Conservation (phyloP, 2,888 invertebrate species). For the Oligia latruncula region DNA sequence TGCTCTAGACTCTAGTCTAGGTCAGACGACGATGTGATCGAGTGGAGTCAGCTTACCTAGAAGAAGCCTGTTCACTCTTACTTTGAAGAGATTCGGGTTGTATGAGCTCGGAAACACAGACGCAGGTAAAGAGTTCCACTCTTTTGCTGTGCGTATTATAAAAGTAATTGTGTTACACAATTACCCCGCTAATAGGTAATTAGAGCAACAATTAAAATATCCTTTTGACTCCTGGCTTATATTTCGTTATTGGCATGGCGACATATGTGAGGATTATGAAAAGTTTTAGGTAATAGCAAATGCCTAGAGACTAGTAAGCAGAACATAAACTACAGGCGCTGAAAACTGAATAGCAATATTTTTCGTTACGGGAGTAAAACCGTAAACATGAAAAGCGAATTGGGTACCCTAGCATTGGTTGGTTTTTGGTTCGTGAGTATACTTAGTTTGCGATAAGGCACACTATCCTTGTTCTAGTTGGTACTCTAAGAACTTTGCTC, state of each 20-base stretch:
- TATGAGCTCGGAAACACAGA: too few species aligned
- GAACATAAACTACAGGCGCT: constrained; percentile 20
- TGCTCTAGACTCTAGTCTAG: too few species aligned
- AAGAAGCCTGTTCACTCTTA: too few species aligned
- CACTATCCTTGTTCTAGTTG: neutral
- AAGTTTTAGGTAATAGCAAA: constrained; percentile 23
- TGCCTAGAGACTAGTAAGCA: neutral
- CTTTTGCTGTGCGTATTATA: too few species aligned
- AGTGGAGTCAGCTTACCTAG: too few species aligned
- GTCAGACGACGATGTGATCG: too few species aligned
- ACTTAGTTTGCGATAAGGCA: neutral
- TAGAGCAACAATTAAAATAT: neutral
- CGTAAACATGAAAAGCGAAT: neutral
- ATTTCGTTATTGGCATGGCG: neutral
- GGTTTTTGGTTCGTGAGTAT: too few species aligned
- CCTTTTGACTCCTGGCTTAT: neutral
- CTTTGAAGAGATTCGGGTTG: too few species aligned
- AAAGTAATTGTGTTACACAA: too few species aligned
- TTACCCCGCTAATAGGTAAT: neutral
- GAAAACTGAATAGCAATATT: neutral
- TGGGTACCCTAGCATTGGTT: neutral
- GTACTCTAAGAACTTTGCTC: neutral
- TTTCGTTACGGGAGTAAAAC: neutral
- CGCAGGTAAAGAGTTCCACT: too few species aligned
- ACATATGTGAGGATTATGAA: neutral